Conservation (phyloP, 2,113 vertebrate species). For the Lucifuga dentata region DNA sequence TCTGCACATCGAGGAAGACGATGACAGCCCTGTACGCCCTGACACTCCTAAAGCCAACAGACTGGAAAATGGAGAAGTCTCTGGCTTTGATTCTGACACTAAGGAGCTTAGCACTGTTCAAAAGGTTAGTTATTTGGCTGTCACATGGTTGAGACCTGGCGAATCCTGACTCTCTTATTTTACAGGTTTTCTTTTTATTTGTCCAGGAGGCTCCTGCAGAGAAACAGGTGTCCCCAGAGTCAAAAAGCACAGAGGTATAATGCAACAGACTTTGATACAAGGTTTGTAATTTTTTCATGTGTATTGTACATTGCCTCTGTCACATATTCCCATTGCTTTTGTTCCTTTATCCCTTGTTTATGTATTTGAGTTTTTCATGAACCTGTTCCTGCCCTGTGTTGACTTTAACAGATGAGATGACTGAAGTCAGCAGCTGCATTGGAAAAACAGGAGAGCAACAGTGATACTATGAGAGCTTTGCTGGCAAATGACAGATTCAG, state of each 20-base stretch:
- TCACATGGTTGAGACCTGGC: background rate
- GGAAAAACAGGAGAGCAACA: conserved; percentile 20
- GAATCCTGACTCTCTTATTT: background rate
- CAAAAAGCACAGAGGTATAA: conserved; percentile 74
- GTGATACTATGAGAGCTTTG: conserved; percentile 15
- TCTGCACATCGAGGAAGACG: conserved; percentile 66
- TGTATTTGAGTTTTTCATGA: conserved; percentile 7
- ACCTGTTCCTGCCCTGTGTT: conserved; percentile 10
- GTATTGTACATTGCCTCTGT: too few species aligned
- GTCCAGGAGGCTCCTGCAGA: conserved; percentile 52
- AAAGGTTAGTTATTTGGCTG: conserved; percentile 57
- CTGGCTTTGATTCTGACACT: conserved; percentile 32
- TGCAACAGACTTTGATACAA: background rate
- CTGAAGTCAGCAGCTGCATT: conserved; percentile 54
- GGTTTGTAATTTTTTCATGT: conserved; percentile 40
- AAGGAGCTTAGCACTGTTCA: conserved; percentile 25
- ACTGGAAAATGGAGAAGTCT: conserved; percentile 58
- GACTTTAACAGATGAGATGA: conserved; percentile 30
- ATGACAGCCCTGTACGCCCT: background rate
- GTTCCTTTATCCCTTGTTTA: background rate
- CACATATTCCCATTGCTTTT: background rate
- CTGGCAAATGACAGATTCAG: conserved; percentile 2
- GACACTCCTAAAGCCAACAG: conserved; percentile 30
- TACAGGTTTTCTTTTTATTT: background rate
- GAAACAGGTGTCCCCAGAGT: conserved; percentile 27